Conservation (phyloP, 2,797 vertebrate species). For the Australoheros facetus region DNA sequence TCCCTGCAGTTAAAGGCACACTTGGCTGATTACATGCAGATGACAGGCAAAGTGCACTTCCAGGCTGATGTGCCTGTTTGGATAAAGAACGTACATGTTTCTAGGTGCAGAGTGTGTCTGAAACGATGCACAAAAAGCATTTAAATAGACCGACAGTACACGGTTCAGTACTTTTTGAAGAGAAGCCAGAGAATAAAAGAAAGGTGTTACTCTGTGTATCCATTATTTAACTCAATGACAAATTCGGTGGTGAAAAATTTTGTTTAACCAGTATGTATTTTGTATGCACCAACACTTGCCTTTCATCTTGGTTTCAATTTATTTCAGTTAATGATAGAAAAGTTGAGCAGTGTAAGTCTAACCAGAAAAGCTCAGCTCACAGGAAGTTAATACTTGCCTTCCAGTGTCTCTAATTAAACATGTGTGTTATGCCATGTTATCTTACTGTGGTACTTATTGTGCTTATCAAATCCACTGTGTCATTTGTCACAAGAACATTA, state of each 20-base stretch:
- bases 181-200: not conserved
- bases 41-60: slow-evolving; percentile 49
- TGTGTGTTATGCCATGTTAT: slow-evolving; percentile 66
- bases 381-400: slow-evolving; percentile 56
- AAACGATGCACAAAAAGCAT: slow-evolving; percentile 32
- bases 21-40: slow-evolving; percentile 58
- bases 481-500: slow-evolving; percentile 59
- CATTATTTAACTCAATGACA: not conserved
- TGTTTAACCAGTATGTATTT: slow-evolving; percentile 10
- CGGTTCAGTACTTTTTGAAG: slow-evolving; percentile 10
- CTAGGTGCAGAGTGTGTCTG: slow-evolving; percentile 20
- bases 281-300: not conserved
- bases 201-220: not conserved
- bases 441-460: slow-evolving; percentile 42
- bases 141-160: slow-evolving; percentile 12
- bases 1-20: slow-evolving; percentile 52
- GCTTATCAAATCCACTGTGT: slow-evolving; percentile 60
- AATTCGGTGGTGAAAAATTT: not conserved
- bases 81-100: slow-evolving; percentile 42
- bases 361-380: slow-evolving; percentile 45
- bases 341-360: slow-evolving; percentile 39
- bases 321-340: slow-evolving; percentile 25
- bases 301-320: slow-evolving; percentile 2
- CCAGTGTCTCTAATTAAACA: slow-evolving; percentile 67
- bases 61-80: slow-evolving; percentile 28